Conservation (phyloP, 2,797 vertebrate genomes). For the Cercopithecus petaurista region DNA sequence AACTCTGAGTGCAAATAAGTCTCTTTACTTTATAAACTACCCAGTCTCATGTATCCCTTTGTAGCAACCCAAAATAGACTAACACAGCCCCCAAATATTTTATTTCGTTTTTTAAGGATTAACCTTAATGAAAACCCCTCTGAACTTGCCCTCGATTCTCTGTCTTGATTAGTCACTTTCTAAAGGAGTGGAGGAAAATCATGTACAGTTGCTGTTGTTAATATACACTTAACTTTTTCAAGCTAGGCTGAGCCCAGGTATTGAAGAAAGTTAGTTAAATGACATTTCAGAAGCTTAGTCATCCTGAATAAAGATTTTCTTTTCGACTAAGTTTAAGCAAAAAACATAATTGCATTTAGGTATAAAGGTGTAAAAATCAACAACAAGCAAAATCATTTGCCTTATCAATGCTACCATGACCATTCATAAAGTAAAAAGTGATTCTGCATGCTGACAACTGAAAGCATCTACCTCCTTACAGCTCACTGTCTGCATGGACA, state of each 20-base stretch:
- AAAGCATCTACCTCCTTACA: not conserved
- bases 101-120: not conserved
- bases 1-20: not conserved
- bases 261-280: constrained; percentile 1
- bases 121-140: not conserved
- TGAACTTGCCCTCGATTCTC: not conserved
- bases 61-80: not conserved
- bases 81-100: not conserved
- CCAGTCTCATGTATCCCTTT: not conserved
- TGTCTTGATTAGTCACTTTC: not conserved
- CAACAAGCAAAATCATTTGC: not conserved
- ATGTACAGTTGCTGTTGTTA: not conserved
- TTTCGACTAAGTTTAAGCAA: not conserved
- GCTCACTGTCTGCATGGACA: not conserved
- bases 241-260: not conserved
- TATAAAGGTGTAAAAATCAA: not conserved
- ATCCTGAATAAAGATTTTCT: constrained; percentile 23
- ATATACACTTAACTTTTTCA: constrained; percentile 31
- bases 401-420: not conserved
- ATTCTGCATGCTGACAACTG: not conserved
- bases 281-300: constrained; percentile 27
- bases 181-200: not conserved
- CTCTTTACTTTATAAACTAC: not conserved
- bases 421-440: not conserved
- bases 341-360: not conserved